Conservation (phyloP, 2,888 invertebrate species). For the Slavum lentiscoides region DNA sequence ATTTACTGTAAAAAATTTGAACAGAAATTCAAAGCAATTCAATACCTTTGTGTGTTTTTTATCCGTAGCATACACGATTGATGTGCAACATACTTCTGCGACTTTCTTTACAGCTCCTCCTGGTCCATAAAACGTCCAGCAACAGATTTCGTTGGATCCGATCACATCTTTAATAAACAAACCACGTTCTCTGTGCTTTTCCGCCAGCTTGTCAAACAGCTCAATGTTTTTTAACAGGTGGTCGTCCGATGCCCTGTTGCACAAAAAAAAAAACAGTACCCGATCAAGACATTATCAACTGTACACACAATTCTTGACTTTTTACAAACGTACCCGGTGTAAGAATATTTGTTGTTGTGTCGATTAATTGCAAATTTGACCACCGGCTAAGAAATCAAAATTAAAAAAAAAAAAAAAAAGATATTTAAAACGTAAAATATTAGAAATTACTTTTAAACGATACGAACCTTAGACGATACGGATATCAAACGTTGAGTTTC, state of each 20-base stretch:
- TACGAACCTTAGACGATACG: conserved; percentile 72
- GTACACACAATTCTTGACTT: background rate
- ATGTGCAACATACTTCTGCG: conserved; percentile 97
- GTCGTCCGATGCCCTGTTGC: conserved; percentile 87
- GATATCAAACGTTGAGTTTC: conserved; percentile 84
- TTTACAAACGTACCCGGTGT: conserved; percentile 71
- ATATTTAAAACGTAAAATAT: background rate
- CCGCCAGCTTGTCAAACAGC: conserved; percentile 93
- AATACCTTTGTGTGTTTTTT: conserved; percentile 92
- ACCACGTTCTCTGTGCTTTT: conserved; percentile 92
- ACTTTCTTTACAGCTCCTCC: conserved; percentile 82
- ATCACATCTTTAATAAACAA: conserved; percentile 98
- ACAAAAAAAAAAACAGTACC: background rate
- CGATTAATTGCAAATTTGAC: conserved; percentile 95
- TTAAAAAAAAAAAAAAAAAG: conserved; percentile 54
- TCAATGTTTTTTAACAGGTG: conserved; percentile 97
- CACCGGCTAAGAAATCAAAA: conserved; percentile 71
- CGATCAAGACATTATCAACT: background rate
- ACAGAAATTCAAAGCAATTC: background rate
- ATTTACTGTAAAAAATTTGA: background rate
- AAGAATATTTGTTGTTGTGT: conserved; percentile 99
- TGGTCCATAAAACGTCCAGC: conserved; percentile 99
- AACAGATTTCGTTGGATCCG: conserved; percentile 97
- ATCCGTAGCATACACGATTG: conserved; percentile 98
- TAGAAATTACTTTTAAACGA: background rate